Percentiles rank a stretch among this genome's conserved stretches.
phyloP scores from a whole-genome alignment of 2,888 invertebrate species.

The Brachyptera risi region DNA sequence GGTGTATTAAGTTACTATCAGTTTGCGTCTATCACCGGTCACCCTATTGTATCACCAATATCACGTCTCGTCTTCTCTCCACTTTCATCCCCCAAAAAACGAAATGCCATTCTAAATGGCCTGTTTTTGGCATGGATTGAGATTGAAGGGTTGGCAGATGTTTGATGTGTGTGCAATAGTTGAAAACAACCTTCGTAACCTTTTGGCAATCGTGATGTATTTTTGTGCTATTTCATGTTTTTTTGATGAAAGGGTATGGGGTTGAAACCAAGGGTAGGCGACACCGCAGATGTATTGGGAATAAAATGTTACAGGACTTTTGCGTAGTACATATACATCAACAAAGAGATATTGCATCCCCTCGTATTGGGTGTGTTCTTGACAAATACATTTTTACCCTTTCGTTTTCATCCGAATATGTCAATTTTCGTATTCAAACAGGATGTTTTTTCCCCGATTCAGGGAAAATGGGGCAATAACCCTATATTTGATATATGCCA shows the following conservation, averaged over 20 bases:
- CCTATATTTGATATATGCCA: neutral
- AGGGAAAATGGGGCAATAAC: conserved; percentile 10
- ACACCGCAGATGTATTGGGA: too few relatives aligned
- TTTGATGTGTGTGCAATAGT: neutral
- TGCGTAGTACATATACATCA: neutral
- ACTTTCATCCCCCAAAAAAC: neutral
- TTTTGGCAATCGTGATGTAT: neutral
- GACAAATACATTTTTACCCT: conserved; percentile 3
- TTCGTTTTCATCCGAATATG: conserved; percentile 2
- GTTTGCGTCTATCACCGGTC: too few relatives aligned
- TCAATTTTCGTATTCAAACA: neutral
- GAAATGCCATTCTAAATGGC: neutral
- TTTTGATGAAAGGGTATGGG: neutral
- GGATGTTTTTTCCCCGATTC: conserved; percentile 13
- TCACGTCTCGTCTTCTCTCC: neutral
- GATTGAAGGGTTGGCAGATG: neutral
- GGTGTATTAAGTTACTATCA: too few relatives aligned
- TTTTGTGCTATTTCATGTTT: neutral
- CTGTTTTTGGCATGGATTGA: neutral
- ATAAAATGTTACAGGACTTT: too few relatives aligned
- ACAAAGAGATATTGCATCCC: neutral
- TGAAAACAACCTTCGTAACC: neutral
- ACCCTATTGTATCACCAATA: too few relatives aligned
- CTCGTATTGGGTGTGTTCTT: neutral
- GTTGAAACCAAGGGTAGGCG: too few relatives aligned